Conservation (phyloP, 1,140 invertebrate species). For the Rhyacophila brunnea region DNA sequence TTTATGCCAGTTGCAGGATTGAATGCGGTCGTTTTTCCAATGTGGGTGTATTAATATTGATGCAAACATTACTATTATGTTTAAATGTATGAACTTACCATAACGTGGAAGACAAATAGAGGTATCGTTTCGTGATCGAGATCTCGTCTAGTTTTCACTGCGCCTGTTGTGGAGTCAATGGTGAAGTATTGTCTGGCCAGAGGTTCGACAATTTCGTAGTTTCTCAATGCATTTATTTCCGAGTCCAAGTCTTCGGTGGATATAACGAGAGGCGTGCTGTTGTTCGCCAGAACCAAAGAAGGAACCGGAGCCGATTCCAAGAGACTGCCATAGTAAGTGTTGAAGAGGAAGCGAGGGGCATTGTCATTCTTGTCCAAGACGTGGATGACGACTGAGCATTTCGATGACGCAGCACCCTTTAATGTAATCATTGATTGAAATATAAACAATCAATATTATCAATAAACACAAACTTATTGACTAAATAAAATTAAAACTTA, state of each 20-base stretch:
- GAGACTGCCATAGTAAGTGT: conserved; percentile 67
- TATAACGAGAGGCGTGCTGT: conserved; percentile 74
- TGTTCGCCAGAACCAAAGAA: conserved; percentile 68
- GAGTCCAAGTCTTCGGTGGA: conserved; percentile 77
- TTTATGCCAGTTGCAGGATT: no score
- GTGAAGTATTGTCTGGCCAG: conserved; percentile 73
- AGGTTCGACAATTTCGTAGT: conserved; percentile 82
- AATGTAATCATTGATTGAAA: conserved; percentile 6
- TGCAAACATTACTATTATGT: no score
- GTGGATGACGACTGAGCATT: conserved; percentile 70
- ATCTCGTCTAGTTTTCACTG: conserved; percentile 72
- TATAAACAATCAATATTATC: not conserved
- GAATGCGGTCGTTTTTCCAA: no score
- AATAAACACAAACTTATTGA: not conserved
- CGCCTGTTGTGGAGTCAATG: conserved; percentile 86
- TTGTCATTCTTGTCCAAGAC: conserved; percentile 85
- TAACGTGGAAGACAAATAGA: conserved; percentile 76
- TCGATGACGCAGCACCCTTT: conserved; percentile 66
- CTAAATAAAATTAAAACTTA: not conserved
- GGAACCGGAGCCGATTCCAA: conserved; percentile 70
- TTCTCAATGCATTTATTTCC: conserved; percentile 76
- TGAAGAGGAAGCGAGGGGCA: conserved; percentile 71
- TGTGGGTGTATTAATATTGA: no score
- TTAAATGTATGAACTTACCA: conserved; percentile 45
- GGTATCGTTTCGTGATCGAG: conserved; percentile 80